These are phyloP conservation scores for Antitype chi DNA, from an alignment of 2,888 invertebrate genomes.

Conservation along the genomic window DNA sequence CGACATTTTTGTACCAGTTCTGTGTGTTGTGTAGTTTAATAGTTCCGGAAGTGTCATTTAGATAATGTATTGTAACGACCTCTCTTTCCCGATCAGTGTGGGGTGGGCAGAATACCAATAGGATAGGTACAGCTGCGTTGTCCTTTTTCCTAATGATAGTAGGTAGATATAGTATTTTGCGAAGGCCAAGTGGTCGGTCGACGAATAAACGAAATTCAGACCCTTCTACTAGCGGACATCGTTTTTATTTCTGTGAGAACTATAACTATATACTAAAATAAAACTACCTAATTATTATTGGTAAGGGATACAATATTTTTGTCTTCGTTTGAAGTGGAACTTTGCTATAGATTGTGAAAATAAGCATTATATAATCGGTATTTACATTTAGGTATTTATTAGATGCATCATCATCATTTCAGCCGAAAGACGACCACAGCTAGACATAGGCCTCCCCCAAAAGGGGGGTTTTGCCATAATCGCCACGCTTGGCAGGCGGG, in stretches of 20 bases:
- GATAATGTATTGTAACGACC: background rate
- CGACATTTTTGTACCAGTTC: background rate
- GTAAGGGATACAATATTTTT: background rate
- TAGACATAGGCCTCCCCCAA: too few species aligned
- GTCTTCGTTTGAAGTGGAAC: background rate
- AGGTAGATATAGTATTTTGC: background rate
- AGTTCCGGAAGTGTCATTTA: constrained; percentile 10
- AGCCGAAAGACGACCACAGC: too few species aligned
- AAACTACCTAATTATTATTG: background rate
- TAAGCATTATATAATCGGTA: background rate
- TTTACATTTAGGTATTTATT: background rate
- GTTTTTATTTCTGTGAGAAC: background rate
- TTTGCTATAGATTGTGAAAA: background rate
- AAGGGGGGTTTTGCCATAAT: too few species aligned
- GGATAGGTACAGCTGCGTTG: background rate
- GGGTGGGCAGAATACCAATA: constrained; percentile 8
- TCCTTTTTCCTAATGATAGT: constrained; percentile 10
- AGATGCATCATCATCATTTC: too few species aligned
- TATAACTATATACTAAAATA: too few species aligned
- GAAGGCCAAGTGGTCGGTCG: background rate
- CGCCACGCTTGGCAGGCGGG: too few species aligned
- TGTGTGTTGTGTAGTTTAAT: background rate
- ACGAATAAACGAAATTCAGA: background rate
- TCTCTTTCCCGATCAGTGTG: background rate
- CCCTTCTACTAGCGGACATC: background rate